A percentile compares a stretch with the other conserved stretches of the same genome.
Conservation (phyloP, 2,113 vertebrate species). For the Nycticebus coucang region DNA sequence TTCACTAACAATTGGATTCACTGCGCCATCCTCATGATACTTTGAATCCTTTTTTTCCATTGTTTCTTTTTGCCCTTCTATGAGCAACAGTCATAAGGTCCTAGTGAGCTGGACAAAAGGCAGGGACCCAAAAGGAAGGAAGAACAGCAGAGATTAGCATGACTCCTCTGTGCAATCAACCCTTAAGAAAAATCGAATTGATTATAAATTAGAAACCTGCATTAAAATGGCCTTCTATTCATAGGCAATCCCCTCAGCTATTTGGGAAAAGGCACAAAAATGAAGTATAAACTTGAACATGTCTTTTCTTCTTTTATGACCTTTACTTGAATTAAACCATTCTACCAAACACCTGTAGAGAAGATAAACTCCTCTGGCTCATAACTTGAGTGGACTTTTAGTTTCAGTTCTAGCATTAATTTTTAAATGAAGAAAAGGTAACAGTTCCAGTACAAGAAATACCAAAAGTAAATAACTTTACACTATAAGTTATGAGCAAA, state of each 20-base stretch:
- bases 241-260: not conserved
- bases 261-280: conserved; percentile 9
- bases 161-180: not conserved
- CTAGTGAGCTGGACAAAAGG: not conserved
- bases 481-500: not conserved
- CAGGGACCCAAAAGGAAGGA: not conserved
- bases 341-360: not conserved
- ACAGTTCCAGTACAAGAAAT: conserved; percentile 42
- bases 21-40: not conserved
- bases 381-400: not conserved
- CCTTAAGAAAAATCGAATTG: not conserved
- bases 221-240: conserved; percentile 25
- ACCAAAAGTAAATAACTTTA: not conserved
- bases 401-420: conserved; percentile 8
- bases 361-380: conserved; percentile 2
- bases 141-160: not conserved
- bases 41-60: not conserved
- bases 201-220: conserved; percentile 3
- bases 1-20: not conserved
- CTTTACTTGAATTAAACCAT: conserved; percentile 43
- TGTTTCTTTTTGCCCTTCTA: not conserved
- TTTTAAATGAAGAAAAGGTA: not conserved
- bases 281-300: not conserved
- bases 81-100: not conserved
- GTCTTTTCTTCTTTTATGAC: not conserved